Percentiles rank a stretch among this genome's conserved stretches.
Conservation (phyloP, 2,113 vertebrate species). For the Malaclemys terrapin region DNA sequence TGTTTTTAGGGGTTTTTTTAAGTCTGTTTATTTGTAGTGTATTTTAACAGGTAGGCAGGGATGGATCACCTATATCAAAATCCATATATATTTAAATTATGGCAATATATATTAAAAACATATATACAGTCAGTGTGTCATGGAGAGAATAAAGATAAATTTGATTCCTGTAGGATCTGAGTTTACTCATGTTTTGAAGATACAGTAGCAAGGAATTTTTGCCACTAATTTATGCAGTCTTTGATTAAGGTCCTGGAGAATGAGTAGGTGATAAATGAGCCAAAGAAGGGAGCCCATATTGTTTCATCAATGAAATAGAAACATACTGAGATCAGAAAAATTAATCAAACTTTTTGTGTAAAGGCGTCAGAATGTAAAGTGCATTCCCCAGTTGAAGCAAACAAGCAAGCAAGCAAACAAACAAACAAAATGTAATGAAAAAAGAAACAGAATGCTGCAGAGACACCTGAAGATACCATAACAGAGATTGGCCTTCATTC, state of each 20-base stretch:
- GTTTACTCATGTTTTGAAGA: not conserved
- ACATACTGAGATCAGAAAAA: not conserved
- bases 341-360: slow-evolving; percentile 10
- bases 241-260: slow-evolving; percentile 37
- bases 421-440: not conserved
- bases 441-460: not conserved
- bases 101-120: not conserved
- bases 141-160: not conserved
- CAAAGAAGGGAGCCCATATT: not conserved
- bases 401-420: not conserved
- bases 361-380: slow-evolving; percentile 21
- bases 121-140: not conserved
- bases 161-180: not conserved
- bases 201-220: not conserved
- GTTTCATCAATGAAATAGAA: slow-evolving; percentile 23
- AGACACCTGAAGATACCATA: not conserved
- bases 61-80: not conserved
- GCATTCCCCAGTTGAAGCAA: slow-evolving; percentile 4
- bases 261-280: slow-evolving; percentile 17
- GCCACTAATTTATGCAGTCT: not conserved
- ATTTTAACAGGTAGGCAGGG: not conserved
- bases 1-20: not conserved
- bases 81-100: not conserved
- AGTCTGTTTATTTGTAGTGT: not conserved
- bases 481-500: not conserved